These are phyloP conservation scores for Python bivittatus DNA, from an alignment of 2,113 vertebrate genomes.

Conservation along the genomic window DNA sequence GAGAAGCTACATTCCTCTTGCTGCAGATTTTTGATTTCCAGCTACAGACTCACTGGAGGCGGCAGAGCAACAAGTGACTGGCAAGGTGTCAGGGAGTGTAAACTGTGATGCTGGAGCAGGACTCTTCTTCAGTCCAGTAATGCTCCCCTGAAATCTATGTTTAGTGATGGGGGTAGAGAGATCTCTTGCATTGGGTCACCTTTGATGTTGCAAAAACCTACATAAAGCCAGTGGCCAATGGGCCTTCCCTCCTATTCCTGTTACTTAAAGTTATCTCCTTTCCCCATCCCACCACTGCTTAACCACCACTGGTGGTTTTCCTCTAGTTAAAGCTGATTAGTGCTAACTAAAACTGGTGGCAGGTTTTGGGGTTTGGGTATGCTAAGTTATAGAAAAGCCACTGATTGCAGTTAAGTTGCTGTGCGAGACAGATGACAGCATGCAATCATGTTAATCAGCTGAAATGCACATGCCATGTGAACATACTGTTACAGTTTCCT, in stretches of 20 bases:
- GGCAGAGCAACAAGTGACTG: not conserved
- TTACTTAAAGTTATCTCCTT: not conserved
- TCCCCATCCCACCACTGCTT: not conserved
- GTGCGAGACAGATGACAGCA: not conserved
- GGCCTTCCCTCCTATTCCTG: not conserved
- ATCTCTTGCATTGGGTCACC: not conserved
- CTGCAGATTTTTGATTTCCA: not conserved
- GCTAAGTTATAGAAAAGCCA: not conserved
- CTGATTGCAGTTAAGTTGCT: not conserved
- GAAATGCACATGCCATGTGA: not conserved
- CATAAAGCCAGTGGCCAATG: not conserved
- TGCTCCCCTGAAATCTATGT: not conserved
- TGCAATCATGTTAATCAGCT: not conserved
- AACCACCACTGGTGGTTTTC: not conserved
- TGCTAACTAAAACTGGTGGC: not conserved
- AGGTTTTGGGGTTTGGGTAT: not conserved
- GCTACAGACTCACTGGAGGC: not conserved
- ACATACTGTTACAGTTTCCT: not conserved
- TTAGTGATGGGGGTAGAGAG: not conserved
- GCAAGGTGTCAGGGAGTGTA: not conserved
- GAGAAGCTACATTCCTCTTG: not conserved
- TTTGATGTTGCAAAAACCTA: not conserved
- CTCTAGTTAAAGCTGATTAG: not conserved
- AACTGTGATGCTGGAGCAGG: not conserved
- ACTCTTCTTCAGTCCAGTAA: not conserved